These are phyloP conservation scores for Caenorhabditis sp. DNA, from an alignment of 2,888 invertebrate species.

Conservation along the genomic window DNA sequence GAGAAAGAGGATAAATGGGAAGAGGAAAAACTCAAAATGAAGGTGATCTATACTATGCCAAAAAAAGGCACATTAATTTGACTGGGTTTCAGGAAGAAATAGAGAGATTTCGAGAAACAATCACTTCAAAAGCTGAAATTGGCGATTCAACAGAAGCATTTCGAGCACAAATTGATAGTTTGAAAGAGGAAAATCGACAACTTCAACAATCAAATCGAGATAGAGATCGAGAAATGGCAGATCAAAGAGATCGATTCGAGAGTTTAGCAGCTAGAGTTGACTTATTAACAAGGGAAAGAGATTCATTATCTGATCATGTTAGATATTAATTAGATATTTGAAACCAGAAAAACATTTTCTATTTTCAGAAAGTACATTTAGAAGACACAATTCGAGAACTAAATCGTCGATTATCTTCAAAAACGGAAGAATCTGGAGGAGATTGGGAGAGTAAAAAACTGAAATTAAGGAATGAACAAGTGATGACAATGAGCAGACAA, in stretches of 20 bases:
- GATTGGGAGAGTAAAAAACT: conserved; percentile 68
- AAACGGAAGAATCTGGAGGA: conserved; percentile 54
- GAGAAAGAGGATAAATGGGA: conserved; percentile 68
- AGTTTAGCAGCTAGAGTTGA: conserved; percentile 54
- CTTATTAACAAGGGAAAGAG: conserved; percentile 58
- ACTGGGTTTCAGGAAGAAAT: conserved; percentile 47
- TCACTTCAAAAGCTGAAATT: conserved; percentile 58
- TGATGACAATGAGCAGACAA: conserved; percentile 62
- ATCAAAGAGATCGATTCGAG: conserved; percentile 64
- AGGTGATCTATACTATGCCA: conserved; percentile 3
- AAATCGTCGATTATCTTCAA: conserved; percentile 57
- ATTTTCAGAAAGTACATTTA: conserved; percentile 61
- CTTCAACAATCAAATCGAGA: conserved; percentile 64
- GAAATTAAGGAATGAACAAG: conserved; percentile 66
- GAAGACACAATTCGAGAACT: conserved; percentile 68
- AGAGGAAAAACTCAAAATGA: conserved; percentile 55
- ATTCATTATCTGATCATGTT: conserved; percentile 59
- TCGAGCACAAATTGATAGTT: conserved; percentile 64
- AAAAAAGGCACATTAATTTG: too few relatives aligned
- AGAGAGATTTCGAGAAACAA: conserved; percentile 57
- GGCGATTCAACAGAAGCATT: conserved; percentile 45
- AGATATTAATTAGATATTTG: background rate
- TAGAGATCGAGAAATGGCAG: conserved; percentile 66
- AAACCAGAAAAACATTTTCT: too few relatives aligned
- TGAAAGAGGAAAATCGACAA: conserved; percentile 67